Percentiles rank a stretch among this genome's conserved stretches.
Evolutionary conservation across 2,797 vertebrate species (phyloP).

Genomic region (Coendou prehensilis): DNA sequence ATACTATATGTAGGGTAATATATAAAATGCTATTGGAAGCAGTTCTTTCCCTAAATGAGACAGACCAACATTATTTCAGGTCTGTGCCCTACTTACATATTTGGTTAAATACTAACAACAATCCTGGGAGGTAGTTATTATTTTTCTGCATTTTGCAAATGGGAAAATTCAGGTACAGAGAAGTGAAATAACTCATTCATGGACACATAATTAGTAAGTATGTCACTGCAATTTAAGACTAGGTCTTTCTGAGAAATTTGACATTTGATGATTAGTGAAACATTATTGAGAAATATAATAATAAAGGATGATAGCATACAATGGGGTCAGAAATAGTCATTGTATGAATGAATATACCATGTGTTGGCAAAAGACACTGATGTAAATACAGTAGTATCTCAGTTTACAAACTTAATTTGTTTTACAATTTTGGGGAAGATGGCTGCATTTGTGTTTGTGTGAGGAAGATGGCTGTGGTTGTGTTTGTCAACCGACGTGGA

Average conservation of each 20-base stretch:
- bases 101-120: background rate
- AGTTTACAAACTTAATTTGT: background rate
- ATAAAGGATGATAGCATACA: background rate
- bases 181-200: background rate
- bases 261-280: background rate
- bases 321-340: background rate
- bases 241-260: background rate
- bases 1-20: background rate
- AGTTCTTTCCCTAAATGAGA: background rate
- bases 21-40: background rate
- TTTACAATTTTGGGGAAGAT: background rate
- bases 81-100: background rate
- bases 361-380: background rate
- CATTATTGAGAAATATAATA: constrained; percentile 5
- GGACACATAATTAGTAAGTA: background rate
- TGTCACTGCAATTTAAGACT: background rate
- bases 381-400: background rate
- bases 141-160: constrained; percentile 24
- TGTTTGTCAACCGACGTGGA: background rate
- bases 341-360: background rate
- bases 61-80: background rate
- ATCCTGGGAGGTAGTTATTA: background rate
- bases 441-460: background rate
- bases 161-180: background rate
- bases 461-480: background rate